A percentile compares a stretch with the other conserved stretches of the same genome.
phyloP scores from a whole-genome alignment of 2,113 vertebrate species.

The Taurulus bubalis region DNA sequence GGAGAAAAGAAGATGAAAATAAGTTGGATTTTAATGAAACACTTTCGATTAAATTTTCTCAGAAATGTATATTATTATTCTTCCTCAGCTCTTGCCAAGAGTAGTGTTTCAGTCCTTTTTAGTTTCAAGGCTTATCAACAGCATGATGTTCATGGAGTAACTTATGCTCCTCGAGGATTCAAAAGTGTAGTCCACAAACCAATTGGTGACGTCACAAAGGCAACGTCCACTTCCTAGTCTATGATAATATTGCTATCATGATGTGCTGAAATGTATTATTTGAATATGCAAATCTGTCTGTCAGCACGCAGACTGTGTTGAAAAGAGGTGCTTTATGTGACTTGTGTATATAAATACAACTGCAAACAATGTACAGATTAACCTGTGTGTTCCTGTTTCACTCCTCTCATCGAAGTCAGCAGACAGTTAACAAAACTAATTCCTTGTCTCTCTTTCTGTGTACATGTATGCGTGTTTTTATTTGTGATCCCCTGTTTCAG shows the following conservation, averaged over 20 bases:
- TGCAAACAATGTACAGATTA: background rate
- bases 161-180: too few relatives aligned
- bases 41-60: background rate
- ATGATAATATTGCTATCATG: too few relatives aligned
- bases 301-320: background rate
- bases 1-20: background rate
- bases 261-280: too few relatives aligned
- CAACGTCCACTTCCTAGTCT: too few relatives aligned
- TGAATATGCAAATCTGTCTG: background rate
- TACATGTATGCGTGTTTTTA: background rate
- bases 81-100: background rate
- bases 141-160: background rate
- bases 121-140: background rate
- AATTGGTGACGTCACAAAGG: too few relatives aligned
- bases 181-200: too few relatives aligned
- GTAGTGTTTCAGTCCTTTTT: background rate
- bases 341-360: background rate
- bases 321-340: background rate
- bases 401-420: background rate
- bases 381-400: background rate
- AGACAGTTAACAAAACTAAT: background rate
- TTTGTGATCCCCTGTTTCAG: background rate
- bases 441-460: background rate
- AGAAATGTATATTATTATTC: background rate
- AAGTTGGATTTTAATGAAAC: background rate